A percentile compares a stretch with the other conserved stretches of the same genome.
Conservation (phyloP, 2,888 invertebrate species). For the Onthophagus sagittarius region DNA sequence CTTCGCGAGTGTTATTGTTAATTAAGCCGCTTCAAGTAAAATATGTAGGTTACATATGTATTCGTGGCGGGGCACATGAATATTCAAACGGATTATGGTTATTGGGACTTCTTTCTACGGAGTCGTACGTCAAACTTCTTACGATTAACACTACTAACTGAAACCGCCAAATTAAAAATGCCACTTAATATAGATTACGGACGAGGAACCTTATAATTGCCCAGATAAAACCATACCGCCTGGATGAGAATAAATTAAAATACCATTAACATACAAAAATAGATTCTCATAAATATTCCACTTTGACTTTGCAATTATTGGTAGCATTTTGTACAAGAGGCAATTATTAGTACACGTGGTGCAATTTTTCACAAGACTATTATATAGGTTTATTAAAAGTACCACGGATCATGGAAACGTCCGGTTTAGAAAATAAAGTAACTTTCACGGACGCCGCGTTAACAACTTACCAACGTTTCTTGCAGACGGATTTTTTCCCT, state of each 20-base stretch:
- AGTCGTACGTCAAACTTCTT: background rate
- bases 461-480: background rate
- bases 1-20: background rate
- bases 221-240: conserved; percentile 1
- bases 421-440: background rate
- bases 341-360: conserved; percentile 8
- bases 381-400: background rate
- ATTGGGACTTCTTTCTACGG: background rate
- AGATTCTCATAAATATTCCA: conserved; percentile 4
- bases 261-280: conserved; percentile 11
- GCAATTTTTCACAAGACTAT: conserved; percentile 1
- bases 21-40: background rate
- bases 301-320: conserved; percentile 3
- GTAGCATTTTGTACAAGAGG: conserved; percentile 9
- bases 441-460: background rate
- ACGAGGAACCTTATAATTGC: conserved; percentile 2
- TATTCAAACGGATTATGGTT: background rate
- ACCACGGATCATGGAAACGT: background rate
- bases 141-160: background rate
- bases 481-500: background rate
- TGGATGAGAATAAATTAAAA: conserved; percentile 9
- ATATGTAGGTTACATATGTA: background rate
- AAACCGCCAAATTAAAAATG: conserved; percentile 1
- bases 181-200: conserved; percentile 8
- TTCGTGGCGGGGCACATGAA: background rate